These are phyloP conservation scores for Sebastes matsubarae DNA, from an alignment of 2,797 vertebrate species.

Conservation along the genomic window DNA sequence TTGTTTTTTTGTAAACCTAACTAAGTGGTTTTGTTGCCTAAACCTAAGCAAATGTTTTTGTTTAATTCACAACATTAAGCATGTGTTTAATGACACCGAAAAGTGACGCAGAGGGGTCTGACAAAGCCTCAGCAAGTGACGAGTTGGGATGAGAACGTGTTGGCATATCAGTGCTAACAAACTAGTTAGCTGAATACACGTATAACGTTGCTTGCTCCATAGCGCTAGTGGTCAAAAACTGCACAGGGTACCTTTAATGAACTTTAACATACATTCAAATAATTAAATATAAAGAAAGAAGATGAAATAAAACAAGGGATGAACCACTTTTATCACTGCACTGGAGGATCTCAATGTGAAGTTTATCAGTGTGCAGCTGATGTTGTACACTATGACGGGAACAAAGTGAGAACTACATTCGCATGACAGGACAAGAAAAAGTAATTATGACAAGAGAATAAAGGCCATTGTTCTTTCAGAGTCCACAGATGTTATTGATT, in stretches of 20 bases:
- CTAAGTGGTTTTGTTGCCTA: too few relatives aligned
- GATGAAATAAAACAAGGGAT: background rate
- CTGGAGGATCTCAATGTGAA: background rate
- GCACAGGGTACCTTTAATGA: background rate
- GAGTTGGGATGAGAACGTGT: too few relatives aligned
- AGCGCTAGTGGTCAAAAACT: background rate
- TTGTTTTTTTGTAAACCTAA: too few relatives aligned
- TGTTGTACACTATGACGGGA: background rate
- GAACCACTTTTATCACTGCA: background rate
- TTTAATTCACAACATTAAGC: too few relatives aligned
- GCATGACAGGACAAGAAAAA: background rate
- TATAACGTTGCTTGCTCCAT: background rate
- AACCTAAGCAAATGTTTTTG: too few relatives aligned
- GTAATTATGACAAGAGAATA: background rate
- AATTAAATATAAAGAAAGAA: background rate
- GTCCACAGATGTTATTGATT: background rate
- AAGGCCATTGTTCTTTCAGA: background rate
- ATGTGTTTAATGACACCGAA: too few relatives aligned
- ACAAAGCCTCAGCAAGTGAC: too few relatives aligned
- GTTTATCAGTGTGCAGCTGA: background rate
- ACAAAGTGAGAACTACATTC: background rate
- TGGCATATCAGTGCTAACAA: background rate
- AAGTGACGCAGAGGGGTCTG: too few relatives aligned
- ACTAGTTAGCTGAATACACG: background rate
- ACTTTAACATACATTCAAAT: background rate